Evolutionary conservation across 2,113 vertebrate genomes (phyloP), one percentile per base, ranked within the genome.

Genomic region (Columbina picui): DNA sequence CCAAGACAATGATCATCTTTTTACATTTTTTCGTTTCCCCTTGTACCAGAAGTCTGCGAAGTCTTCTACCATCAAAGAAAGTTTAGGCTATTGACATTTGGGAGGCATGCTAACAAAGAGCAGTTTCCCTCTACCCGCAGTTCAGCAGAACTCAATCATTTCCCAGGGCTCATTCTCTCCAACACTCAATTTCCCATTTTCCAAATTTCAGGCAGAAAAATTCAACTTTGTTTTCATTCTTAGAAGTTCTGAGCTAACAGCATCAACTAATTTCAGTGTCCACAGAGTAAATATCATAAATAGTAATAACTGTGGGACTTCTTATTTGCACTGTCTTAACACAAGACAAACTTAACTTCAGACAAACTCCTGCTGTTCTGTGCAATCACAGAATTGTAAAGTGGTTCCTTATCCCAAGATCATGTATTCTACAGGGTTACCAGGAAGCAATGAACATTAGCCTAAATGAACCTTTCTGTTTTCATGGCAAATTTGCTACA

Each of bases 301-400:
- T 4, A 13, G 6, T 69, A 91, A 80, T n/a, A 93, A 29, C 74
- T 84, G 32, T 65, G 61, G 69, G n/a, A 65, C 36, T 91, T 93
- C 15, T 83, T 77, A 67, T 93, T 88, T 86, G 10, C 38, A 56
- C 43, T 88, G 16, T 60, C 57, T 85, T 83, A 68, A 75, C n/a
- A 85, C 36, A 39, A 86, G 16, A 49, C 43, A 19, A 45, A 45
- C 43, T 43, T 43, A 43, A 17, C 50, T 76, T 88, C 36, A 82
- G 23, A 12, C 26, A 88, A 59, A 64, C 32, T 68, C 9, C 57
- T 64, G 43, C 30, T 90, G 26, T 45, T 77, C 79, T 69, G 49
- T 47, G 19, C 27, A 90, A 89, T 90, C 34, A 70, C 8, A 64
- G 25, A 65, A 89, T 7, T 53, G 30, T 64, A 36, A 84, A 95